phyloP scores from a whole-genome alignment of 2,797 vertebrate genomes.

The Lycodopsis pacificus region DNA sequence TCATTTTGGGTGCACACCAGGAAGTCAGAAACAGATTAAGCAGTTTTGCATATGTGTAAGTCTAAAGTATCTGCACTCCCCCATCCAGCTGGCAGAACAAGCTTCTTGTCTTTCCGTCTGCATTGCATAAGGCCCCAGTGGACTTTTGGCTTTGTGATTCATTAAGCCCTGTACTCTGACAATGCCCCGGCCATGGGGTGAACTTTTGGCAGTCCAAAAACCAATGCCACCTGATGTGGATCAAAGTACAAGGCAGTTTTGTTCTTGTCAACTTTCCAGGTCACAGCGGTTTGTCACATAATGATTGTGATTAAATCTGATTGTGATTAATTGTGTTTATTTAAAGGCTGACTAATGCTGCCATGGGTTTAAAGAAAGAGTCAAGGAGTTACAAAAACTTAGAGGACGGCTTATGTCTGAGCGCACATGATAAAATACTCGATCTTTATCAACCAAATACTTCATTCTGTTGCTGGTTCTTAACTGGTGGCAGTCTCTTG shows the following conservation, averaged over 20 bases:
- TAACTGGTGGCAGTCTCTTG: conserved; percentile 43
- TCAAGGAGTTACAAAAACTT: conserved; percentile 10
- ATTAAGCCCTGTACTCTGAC: conserved; percentile 61
- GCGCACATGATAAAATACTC: conserved; percentile 15
- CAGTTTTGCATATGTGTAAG: conserved; percentile 6
- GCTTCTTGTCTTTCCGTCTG: conserved; percentile 38
- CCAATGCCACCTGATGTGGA: conserved; percentile 61
- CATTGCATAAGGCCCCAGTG: conserved; percentile 58
- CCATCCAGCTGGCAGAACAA: conserved; percentile 23
- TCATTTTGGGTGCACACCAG: conserved; percentile 1
- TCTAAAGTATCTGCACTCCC: conserved; percentile 38
- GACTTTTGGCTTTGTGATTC: conserved; percentile 45
- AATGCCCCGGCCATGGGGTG: conserved; percentile 22
- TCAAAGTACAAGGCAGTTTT: conserved; percentile 55
- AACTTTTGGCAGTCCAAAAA: conserved; percentile 49
- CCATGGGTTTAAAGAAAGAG: neutral
- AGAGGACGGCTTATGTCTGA: neutral
- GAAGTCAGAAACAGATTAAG: conserved; percentile 1
- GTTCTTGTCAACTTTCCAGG: conserved; percentile 48
- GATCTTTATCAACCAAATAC: conserved; percentile 3
- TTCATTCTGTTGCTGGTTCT: conserved; percentile 2
- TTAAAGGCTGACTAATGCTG: neutral
- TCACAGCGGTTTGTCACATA: conserved; percentile 14
- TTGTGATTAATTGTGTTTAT: conserved; percentile 15
- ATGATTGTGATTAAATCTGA: conserved; percentile 29